These are phyloP conservation scores for Anadara kagoshimensis DNA, from an alignment of 1,140 invertebrate species.

Conservation along the genomic window DNA sequence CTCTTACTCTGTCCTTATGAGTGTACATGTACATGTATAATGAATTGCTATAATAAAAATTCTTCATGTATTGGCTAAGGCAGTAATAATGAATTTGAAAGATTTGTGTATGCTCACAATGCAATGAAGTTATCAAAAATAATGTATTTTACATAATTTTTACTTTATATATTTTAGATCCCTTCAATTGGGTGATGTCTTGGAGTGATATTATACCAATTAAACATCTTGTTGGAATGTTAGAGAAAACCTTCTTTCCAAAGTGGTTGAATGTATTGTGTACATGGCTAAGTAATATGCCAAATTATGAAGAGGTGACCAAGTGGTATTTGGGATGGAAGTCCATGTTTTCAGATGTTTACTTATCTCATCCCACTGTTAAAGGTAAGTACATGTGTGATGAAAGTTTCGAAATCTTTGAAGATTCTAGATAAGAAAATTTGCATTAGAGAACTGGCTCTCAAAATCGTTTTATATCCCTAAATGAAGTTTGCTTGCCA, in stretches of 20 bases:
- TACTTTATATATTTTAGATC: slow-evolving; percentile 70
- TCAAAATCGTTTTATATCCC: too few species aligned
- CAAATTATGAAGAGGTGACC: slow-evolving; percentile 85
- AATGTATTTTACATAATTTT: slow-evolving; percentile 4
- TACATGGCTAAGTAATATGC: slow-evolving; percentile 85
- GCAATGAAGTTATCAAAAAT: not conserved
- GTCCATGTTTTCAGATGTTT: slow-evolving; percentile 81
- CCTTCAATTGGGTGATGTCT: slow-evolving; percentile 90
- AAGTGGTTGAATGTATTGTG: slow-evolving; percentile 87
- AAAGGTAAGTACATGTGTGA: slow-evolving; percentile 77
- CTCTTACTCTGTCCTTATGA: too few species aligned
- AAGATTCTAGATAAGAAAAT: not conserved
- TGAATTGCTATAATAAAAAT: too few species aligned
- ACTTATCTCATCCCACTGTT: slow-evolving; percentile 81
- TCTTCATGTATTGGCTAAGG: not conserved
- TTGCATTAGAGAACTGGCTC: too few species aligned
- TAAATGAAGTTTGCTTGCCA: too few species aligned
- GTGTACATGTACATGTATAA: too few species aligned
- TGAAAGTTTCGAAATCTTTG: not conserved
- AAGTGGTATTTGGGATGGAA: slow-evolving; percentile 95
- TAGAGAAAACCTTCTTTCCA: slow-evolving; percentile 91
- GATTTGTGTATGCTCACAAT: not conserved
- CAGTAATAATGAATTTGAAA: not conserved
- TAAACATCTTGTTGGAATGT: slow-evolving; percentile 81
- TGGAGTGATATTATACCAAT: slow-evolving; percentile 88